Evolutionary conservation across 2,888 invertebrate species (phyloP).

Genomic region (Nomada hirtipes): DNA sequence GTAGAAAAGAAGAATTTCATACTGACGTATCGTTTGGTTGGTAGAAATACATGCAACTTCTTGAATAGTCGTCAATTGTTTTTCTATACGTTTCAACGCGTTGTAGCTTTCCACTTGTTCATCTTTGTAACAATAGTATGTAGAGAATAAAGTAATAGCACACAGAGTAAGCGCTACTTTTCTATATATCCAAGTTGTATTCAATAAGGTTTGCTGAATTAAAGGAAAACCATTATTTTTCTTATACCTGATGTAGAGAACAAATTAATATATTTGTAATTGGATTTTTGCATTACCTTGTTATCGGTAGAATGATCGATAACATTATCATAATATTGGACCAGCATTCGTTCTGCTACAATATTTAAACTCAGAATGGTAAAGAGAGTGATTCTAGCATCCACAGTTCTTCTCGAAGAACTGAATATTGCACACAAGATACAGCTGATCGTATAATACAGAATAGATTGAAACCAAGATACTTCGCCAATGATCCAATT

Average conservation of each 20-base stretch:
- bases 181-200: constrained; percentile 76
- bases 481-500: constrained; percentile 88
- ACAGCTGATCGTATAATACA: constrained; percentile 86
- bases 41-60: constrained; percentile 52
- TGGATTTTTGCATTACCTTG: constrained; percentile 68
- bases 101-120: constrained; percentile 75
- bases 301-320: constrained; percentile 62
- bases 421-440: constrained; percentile 86
- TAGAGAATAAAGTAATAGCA: constrained; percentile 72
- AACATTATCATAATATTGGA: constrained; percentile 76
- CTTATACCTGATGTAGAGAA: not conserved
- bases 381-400: constrained; percentile 86
- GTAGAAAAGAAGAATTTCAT: constrained; percentile 8
- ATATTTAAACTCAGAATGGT: constrained; percentile 85
- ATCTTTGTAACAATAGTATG: constrained; percentile 77
- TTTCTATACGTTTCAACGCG: constrained; percentile 77
- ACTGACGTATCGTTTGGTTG: constrained; percentile 67
- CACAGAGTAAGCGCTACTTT: constrained; percentile 76
- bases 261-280: not conserved
- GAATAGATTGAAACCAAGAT: constrained; percentile 87
- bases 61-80: constrained; percentile 71
- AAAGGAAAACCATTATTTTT: not conserved
- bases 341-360: constrained; percentile 84
- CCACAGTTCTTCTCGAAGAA: constrained; percentile 85
- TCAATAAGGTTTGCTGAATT: constrained; percentile 67